Conservation (phyloP, 2,797 vertebrate genomes). For the Sphenodon punctatus region DNA sequence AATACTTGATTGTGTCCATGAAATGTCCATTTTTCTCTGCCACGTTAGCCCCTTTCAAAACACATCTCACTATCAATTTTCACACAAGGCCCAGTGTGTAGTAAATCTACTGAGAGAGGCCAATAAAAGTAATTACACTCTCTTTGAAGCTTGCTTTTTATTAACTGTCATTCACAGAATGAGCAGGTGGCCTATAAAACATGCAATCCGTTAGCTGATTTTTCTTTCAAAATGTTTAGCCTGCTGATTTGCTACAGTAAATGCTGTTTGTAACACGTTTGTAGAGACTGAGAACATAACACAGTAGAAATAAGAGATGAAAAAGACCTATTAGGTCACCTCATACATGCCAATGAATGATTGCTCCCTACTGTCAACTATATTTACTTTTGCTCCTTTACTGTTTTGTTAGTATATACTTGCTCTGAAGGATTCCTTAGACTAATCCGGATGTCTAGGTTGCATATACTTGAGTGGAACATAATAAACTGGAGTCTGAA, state of each 20-base stretch:
- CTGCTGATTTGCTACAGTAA: background rate
- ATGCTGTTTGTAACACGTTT: background rate
- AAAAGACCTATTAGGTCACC: background rate
- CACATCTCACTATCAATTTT: background rate
- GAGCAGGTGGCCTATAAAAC: background rate
- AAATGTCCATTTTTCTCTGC: background rate
- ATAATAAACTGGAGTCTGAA: background rate
- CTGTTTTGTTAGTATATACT: background rate
- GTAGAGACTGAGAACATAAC: background rate
- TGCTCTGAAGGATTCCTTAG: background rate
- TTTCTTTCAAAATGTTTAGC: background rate
- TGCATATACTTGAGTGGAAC: background rate
- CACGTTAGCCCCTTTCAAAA: background rate
- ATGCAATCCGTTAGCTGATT: background rate
- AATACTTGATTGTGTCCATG: background rate
- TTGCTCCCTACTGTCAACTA: background rate
- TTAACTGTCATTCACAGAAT: background rate
- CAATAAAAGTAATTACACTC: background rate
- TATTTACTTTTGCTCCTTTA: background rate
- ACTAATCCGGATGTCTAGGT: background rate
- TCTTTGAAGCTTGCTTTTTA: background rate
- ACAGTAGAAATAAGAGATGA: background rate
- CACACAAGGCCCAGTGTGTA: background rate
- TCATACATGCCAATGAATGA: background rate
- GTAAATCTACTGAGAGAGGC: background rate